Conservation (phyloP, 2,888 invertebrate species). For the Lasioglossum figueresi region DNA sequence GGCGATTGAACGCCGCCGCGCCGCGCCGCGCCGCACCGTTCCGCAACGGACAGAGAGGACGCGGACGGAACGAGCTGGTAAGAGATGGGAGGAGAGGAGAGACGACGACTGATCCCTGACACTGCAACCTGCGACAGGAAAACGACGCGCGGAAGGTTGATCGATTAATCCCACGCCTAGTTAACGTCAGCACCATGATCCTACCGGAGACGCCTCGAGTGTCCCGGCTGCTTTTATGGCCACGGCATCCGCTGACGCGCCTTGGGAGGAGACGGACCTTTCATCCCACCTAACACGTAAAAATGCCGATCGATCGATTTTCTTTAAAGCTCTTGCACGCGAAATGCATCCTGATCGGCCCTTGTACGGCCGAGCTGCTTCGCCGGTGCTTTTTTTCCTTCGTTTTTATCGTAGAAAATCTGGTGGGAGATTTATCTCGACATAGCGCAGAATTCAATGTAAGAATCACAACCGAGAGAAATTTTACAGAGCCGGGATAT, state of each 20-base stretch:
- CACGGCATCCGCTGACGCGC: neutral
- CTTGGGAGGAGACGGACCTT: neutral
- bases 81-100: neutral
- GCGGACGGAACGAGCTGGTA: neutral
- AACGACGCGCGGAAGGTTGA: conserved; percentile 29
- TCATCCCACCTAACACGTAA: neutral
- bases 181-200: conserved; percentile 43
- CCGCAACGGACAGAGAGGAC: neutral
- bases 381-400: neutral
- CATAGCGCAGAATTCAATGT: too few relatives aligned
- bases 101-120: conserved; percentile 50
- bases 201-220: conserved; percentile 30
- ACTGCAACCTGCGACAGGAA: conserved; percentile 30
- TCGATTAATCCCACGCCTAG: conserved; percentile 56
- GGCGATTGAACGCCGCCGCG: conserved; percentile 44
- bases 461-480: too few relatives aligned
- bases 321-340: neutral
- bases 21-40: conserved; percentile 18
- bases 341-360: conserved; percentile 10
- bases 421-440: too few relatives aligned
- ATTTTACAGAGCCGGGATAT: too few relatives aligned
- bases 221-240: conserved; percentile 8
- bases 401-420: too few relatives aligned
- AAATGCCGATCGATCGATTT: conserved; percentile 16
- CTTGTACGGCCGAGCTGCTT: neutral